Evolutionary conservation across 2,113 vertebrate species (phyloP), one percentile per base, ranked within the genome.

Genomic region (Oxyruncus cristatus): DNA sequence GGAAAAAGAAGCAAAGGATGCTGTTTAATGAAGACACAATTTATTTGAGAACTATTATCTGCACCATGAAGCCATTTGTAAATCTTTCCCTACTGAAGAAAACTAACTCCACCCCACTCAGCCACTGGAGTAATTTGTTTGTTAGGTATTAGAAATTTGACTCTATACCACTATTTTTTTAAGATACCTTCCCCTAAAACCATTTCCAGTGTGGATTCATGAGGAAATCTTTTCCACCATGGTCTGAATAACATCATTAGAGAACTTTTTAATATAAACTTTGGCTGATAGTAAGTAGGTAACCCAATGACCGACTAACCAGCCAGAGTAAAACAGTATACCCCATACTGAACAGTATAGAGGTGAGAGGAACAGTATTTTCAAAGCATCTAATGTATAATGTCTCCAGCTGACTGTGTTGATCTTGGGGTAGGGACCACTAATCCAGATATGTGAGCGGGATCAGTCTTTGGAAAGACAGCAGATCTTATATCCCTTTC

Each of bases 21-120:
- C 19, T 72, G 27, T 74, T 91, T 94, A 96, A 96, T 91, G 91
- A 94, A 96, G 17, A 42, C 41, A 59, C 61, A 75, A 44, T 86
- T 91, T 88, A 59, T 91, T 91, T 84, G 41, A 80, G 73, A 87
- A 61, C 27, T 65, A 41, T 61, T 91, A 63, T n/a, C 44, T 62
- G 33, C 17, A 56, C 19, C 22, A 44, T 33, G 19, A 80, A 92
- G 47, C 7, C 15, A 67, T 77, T 84, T 67, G 10, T 67, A 86
- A 84, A 83, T 73, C 6, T 14, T 83, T 83, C 39, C 22, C 42
- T 85, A 0, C 21, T 90, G 72, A 86, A 70, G 28, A 93, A 26
- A 61, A 65, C 27, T 53, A 27, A 55, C 65, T 35, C 42, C 72
- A 77, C 26, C 5, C 27, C 27, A 59, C 14, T 47, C 27, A 85